Evolutionary conservation across 2,113 vertebrate genomes (phyloP), one percentile per base, ranked within the genome.

Genomic region (Cervus canadensis): DNA sequence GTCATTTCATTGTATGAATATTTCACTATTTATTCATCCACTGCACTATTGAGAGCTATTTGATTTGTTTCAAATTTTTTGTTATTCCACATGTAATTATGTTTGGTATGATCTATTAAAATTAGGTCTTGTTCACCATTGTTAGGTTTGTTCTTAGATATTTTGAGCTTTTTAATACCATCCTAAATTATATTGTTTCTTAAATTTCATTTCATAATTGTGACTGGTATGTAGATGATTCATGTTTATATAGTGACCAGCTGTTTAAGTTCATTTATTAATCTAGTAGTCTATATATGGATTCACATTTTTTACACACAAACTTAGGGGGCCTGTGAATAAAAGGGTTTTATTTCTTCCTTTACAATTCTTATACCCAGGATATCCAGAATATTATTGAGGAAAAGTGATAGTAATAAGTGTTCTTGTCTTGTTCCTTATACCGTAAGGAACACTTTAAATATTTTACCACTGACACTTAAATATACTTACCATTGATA

Each of bases 141-240:
- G 28, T 89, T 59, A 79, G 40, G 89, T 30, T 78, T 93, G 25
- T 2, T 57, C 9, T 30, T 81, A 60, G 33, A 76, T 74, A 76
- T 14, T 92, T 45, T 54, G 43, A 7, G 13, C 2, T 82, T 95
- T 54, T 87, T 50, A 94, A 79, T 87, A 82, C 9, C 30, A 89
- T 79, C 9, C 4, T 85, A 91, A 93, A 43, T 89, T 6, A 54
- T n/a, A 60, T 3, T 60, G 17, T 64, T 93, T 76, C 86, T 48
- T 92, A 94, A 62, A 67, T 82, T 95, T 96, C 30, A 57, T 50
- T 94, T 84, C 28, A 28, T 92, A 93, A 64, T 64, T 92, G 5
- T 87, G 26, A 83, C 13, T 74, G 28, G 25, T 84, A 84, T n/a
- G 1, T 45, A 87, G 33, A 96, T 50, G 90, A 71, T 76, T 97